Evolutionary conservation across 2,888 invertebrate species (phyloP), one percentile per base, ranked within the genome.

Genomic region (Lasius platythorax): DNA sequence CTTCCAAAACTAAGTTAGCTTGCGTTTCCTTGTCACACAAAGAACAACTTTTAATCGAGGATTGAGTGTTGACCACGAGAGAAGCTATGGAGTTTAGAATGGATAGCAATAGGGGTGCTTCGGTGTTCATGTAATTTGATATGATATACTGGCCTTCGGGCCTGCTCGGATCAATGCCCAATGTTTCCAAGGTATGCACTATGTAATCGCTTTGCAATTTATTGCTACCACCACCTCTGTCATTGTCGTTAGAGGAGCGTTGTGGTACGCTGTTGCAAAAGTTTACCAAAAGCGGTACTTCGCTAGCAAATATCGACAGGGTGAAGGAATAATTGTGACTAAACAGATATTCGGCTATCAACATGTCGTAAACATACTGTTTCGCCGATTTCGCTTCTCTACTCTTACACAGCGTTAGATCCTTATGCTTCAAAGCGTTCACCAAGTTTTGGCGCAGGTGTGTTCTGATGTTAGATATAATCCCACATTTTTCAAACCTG

Each of bases 401-500:
- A 4, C 87, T 89, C 23, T 88, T 92, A 75, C 88, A 93, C 28
- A 94, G 82, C 37, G 89, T 85, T 9, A 91, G 83, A 68, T 94
- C 93, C 86, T 92, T 94, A 56, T 85, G 91, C 86, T 93, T 93
- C 50, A 95, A 89, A n/a, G 94, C 94, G 40, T 93, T 93, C 50
- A 95, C 93, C 78, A 95, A 89, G 88, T 94, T 94, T 70, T 94
- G 93, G 28, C 95, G 93, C 33, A 95, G 92, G 76, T 94, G 94
- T 3, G 94, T 94, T 74, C 95, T 92, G 50, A 95, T 91, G 79
- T 94, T 93, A 11, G 95, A 94, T 91, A 95, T 94, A 72, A 95
- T 91, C 50, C 95, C 95, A 85, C 92, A 93, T 87, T 92, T 94
- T 56, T 95, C 95, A 84, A 95, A 94, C 95, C 95, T 95, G 67